Evolutionary conservation across 2,797 vertebrate species (phyloP).

Genomic region (Kryptolebias ocellatus): DNA sequence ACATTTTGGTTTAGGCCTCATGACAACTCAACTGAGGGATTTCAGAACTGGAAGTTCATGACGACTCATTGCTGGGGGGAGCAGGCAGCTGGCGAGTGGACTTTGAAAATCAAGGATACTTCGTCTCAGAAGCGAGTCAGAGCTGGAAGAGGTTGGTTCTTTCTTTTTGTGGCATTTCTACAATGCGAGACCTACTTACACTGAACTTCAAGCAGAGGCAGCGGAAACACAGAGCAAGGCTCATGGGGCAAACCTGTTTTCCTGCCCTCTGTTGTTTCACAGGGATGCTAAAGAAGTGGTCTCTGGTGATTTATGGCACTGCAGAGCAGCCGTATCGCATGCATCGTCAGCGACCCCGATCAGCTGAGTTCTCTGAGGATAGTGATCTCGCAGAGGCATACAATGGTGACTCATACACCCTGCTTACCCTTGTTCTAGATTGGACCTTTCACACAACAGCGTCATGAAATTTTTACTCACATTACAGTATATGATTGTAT

Average conservation of each 20-base stretch:
- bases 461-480: slow-evolving; percentile 20
- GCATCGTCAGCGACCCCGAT: slow-evolving; percentile 83
- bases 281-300: slow-evolving; percentile 93
- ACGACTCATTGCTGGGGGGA: slow-evolving; percentile 97
- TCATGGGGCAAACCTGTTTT: slow-evolving; percentile 24
- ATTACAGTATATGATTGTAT: neutral
- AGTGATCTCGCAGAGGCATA: slow-evolving; percentile 75
- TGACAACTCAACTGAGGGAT: slow-evolving; percentile 93
- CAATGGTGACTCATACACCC: slow-evolving; percentile 70
- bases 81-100: slow-evolving; percentile 90
- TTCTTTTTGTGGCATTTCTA: slow-evolving; percentile 23
- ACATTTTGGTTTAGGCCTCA: slow-evolving; percentile 82
- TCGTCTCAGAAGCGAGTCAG: slow-evolving; percentile 85
- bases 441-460: slow-evolving; percentile 17
- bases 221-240: slow-evolving; percentile 26
- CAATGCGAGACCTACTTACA: slow-evolving; percentile 21
- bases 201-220: slow-evolving; percentile 16
- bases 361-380: slow-evolving; percentile 75
- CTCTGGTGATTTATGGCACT: slow-evolving; percentile 93
- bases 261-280: slow-evolving; percentile 17
- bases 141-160: slow-evolving; percentile 84
- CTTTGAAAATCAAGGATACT: slow-evolving; percentile 90
- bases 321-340: slow-evolving; percentile 85
- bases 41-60: slow-evolving; percentile 97
- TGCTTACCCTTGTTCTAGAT: slow-evolving; percentile 3